These are phyloP conservation scores for Girardia tigrina DNA, from an alignment of 2,888 invertebrate species.

Conservation along the genomic window DNA sequence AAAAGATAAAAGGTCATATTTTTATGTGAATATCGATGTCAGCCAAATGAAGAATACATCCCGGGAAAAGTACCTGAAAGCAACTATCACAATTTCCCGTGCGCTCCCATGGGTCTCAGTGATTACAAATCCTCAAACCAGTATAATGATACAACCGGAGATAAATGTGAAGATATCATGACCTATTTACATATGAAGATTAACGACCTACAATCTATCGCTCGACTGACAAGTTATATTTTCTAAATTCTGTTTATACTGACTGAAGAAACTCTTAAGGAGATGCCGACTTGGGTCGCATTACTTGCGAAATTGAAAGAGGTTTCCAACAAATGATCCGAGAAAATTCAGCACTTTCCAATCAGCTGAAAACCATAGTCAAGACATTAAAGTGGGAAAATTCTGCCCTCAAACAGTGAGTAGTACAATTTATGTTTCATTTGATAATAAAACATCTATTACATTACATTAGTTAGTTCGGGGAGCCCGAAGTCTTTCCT, in stretches of 20 bases:
- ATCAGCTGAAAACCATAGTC: neutral
- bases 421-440: too few relatives aligned
- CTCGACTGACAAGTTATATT: neutral
- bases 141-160: neutral
- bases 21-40: neutral
- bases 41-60: neutral
- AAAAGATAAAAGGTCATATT: too few relatives aligned
- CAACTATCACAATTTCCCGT: neutral
- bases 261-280: neutral
- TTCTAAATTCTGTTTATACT: neutral
- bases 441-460: too few relatives aligned
- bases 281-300: conserved; percentile 27
- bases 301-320: conserved; percentile 24
- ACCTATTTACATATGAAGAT: neutral
- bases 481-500: too few relatives aligned
- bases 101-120: neutral
- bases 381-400: conserved; percentile 19
- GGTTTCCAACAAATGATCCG: conserved; percentile 5
- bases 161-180: neutral
- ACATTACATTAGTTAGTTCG: too few relatives aligned
- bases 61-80: neutral
- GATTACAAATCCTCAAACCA: neutral
- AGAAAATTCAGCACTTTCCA: neutral
- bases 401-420: conserved; percentile 7
- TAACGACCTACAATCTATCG: neutral